A percentile compares a stretch with the other conserved stretches of the same genome.
These are phyloP conservation scores for Cololabis saira DNA, from an alignment of 2,113 vertebrate species.

Conservation along the genomic window DNA sequence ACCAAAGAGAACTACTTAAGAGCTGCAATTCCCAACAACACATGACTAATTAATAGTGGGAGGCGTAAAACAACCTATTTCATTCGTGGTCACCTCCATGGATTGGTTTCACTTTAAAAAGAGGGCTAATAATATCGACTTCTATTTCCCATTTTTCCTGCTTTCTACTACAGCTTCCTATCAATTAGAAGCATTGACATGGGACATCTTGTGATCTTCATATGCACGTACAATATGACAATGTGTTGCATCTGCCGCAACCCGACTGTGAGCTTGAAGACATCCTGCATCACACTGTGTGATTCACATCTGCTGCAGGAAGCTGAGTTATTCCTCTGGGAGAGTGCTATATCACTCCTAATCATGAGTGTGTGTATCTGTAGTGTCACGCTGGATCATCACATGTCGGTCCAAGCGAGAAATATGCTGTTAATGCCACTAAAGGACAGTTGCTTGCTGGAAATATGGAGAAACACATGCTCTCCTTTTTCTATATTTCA, in stretches of 20 bases:
- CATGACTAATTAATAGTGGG: no score
- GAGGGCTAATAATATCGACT: no score
- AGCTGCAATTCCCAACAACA: no score
- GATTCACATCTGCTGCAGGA: constrained; percentile 29
- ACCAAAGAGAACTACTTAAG: no score
- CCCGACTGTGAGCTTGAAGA: not conserved
- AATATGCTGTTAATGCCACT: constrained; percentile 14
- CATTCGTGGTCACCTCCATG: no score
- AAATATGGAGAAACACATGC: constrained; percentile 32
- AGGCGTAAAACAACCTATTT: no score
- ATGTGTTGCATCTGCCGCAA: not conserved
- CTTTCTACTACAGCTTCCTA: not conserved
- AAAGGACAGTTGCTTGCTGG: constrained; percentile 34
- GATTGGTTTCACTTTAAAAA: no score
- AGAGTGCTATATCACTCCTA: constrained; percentile 1
- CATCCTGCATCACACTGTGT: not conserved
- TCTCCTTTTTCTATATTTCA: not conserved
- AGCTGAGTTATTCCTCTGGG: constrained; percentile 18
- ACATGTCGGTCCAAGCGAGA: constrained; percentile 8
- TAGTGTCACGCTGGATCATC: constrained; percentile 17
- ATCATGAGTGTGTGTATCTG: not conserved
- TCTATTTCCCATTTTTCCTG: not conserved
- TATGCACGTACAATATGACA: constrained; percentile 3
- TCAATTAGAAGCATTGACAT: not conserved
- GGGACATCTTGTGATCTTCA: constrained; percentile 12